Conservation (phyloP, 2,888 invertebrate genomes). For the Latheticus oryzae region DNA sequence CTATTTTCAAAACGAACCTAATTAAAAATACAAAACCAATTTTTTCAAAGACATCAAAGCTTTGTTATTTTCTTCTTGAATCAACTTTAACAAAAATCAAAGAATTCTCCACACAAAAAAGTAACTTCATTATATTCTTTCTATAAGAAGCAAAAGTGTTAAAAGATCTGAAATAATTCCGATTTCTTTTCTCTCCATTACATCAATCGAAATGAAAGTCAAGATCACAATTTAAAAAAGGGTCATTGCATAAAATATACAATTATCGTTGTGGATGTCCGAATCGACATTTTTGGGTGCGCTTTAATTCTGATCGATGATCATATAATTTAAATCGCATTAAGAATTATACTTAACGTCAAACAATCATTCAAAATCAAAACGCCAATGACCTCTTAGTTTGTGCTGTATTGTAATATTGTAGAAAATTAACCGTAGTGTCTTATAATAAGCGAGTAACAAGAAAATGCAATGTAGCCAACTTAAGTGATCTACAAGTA, state of each 20-base stretch:
- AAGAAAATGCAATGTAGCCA: slow-evolving; percentile 25
- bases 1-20: too few species aligned
- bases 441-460: slow-evolving; percentile 18
- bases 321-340: slow-evolving; percentile 40
- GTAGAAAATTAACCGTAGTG: slow-evolving; percentile 16
- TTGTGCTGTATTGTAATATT: too few species aligned
- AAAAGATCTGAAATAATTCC: slow-evolving; percentile 14
- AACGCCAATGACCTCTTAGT: slow-evolving; percentile 34
- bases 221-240: slow-evolving; percentile 37
- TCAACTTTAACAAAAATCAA: slow-evolving; percentile 21
- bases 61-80: too few species aligned
- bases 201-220: slow-evolving; percentile 37
- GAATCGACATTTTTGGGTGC: slow-evolving; percentile 35
- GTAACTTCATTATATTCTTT: slow-evolving; percentile 14
- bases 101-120: slow-evolving; percentile 8
- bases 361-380: slow-evolving; percentile 32
- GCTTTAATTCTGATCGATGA: slow-evolving; percentile 39
- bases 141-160: slow-evolving; percentile 17
- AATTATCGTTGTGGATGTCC: slow-evolving; percentile 30
- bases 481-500: slow-evolving; percentile 35
- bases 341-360: slow-evolving; percentile 30
- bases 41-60: too few species aligned
- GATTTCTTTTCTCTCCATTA: slow-evolving; percentile 14
- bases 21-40: too few species aligned
- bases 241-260: slow-evolving; percentile 43